Percentiles rank a stretch among this genome's conserved stretches.
phyloP scores from a whole-genome alignment of 2,113 vertebrate species.

The Varanus komodoensis region DNA sequence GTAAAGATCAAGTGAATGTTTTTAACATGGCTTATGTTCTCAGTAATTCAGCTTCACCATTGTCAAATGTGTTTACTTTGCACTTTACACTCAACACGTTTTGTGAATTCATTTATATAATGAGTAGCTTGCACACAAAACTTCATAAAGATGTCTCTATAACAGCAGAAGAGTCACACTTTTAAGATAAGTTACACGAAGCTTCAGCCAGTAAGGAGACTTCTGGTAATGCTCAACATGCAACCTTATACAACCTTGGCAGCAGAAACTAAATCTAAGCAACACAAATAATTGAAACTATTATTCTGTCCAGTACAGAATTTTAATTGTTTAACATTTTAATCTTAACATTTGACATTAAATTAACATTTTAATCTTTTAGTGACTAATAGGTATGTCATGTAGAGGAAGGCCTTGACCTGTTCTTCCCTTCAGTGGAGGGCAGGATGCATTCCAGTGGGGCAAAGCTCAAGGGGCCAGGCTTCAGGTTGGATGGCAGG shows the following conservation, averaged over 20 bases:
- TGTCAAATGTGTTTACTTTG: background rate
- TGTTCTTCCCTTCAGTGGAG: too few relatives aligned
- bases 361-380: too few relatives aligned
- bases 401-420: too few relatives aligned
- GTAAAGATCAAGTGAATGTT: constrained; percentile 70
- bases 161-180: background rate
- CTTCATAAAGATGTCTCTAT: background rate
- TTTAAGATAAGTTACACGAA: background rate
- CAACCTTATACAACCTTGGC: background rate
- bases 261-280: background rate
- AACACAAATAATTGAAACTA: background rate
- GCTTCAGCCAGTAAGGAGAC: background rate
- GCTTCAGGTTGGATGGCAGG: too few relatives aligned
- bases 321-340: too few relatives aligned
- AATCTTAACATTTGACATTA: too few relatives aligned
- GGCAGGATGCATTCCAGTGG: too few relatives aligned
- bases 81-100: background rate
- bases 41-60: background rate
- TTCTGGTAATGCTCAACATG: background rate
- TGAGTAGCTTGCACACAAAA: background rate
- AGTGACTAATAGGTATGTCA: too few relatives aligned
- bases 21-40: background rate
- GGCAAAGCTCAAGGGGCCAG: too few relatives aligned
- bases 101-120: background rate
- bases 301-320: background rate